Conservation (phyloP, 1,140 invertebrate genomes). For the Aphis gossypii region DNA sequence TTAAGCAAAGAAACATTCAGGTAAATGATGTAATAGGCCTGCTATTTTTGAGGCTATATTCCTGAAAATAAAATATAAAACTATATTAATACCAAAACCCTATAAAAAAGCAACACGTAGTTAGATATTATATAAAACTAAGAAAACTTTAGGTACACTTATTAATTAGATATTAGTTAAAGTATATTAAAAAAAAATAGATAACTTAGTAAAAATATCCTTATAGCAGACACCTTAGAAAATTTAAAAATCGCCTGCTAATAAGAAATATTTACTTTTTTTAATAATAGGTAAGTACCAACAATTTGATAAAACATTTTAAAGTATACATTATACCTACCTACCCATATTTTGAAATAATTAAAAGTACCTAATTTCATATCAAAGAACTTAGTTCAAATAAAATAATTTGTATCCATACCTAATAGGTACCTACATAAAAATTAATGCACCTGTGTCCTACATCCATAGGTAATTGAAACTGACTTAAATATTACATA, state of each 20-base stretch:
- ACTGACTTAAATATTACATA: background rate
- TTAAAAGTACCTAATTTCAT: background rate
- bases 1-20: slow-evolving; percentile 45
- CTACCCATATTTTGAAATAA: background rate
- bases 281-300: background rate
- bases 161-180: background rate
- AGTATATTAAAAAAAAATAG: background rate
- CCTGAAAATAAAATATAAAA: slow-evolving; percentile 40
- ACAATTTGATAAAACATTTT: background rate
- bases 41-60: slow-evolving; percentile 20
- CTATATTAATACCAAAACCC: background rate
- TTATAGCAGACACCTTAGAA: slow-evolving; percentile 15
- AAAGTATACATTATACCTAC: background rate
- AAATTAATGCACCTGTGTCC: background rate
- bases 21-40: slow-evolving; percentile 8
- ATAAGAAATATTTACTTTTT: background rate
- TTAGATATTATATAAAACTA: background rate
- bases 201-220: background rate
- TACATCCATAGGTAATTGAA: background rate
- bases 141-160: background rate
- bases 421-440: background rate
- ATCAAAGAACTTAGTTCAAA: background rate
- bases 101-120: background rate
- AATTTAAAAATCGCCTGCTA: slow-evolving; percentile 10
- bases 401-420: background rate